Evolutionary conservation across 2,888 invertebrate species (phyloP).

Genomic region (Lasius platythorax): DNA sequence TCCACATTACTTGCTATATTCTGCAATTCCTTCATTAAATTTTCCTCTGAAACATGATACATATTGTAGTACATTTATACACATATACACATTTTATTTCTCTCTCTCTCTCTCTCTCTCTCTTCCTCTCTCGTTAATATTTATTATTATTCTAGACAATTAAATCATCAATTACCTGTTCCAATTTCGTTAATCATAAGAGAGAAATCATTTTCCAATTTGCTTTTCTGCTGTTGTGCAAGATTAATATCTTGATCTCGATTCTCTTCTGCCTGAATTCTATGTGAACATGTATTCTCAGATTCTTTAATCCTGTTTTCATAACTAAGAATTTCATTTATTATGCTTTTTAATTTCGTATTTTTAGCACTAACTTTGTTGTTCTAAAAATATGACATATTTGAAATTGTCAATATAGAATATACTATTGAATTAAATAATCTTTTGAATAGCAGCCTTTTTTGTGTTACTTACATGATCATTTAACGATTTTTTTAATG

Average conservation of each 20-base stretch:
- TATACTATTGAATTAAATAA: conserved; percentile 38
- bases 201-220: conserved; percentile 86
- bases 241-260: conserved; percentile 87
- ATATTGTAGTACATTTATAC: conserved; percentile 30
- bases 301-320: conserved; percentile 77
- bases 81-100: not conserved
- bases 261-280: conserved; percentile 86
- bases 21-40: conserved; percentile 59
- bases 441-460: not conserved
- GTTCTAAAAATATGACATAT: conserved; percentile 69
- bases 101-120: not conserved
- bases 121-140: not conserved
- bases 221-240: conserved; percentile 86
- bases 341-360: conserved; percentile 64
- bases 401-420: conserved; percentile 1
- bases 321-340: conserved; percentile 71
- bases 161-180: conserved; percentile 82
- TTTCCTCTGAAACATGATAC: conserved; percentile 72
- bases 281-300: conserved; percentile 82
- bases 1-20: conserved; percentile 68
- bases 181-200: conserved; percentile 86
- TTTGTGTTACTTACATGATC: conserved; percentile 74
- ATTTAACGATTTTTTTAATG: conserved; percentile 66
- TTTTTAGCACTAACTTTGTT: conserved; percentile 70
- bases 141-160: not conserved